These are phyloP conservation scores for Ethmia dodecea DNA, from an alignment of 2,888 invertebrate species.

Conservation along the genomic window DNA sequence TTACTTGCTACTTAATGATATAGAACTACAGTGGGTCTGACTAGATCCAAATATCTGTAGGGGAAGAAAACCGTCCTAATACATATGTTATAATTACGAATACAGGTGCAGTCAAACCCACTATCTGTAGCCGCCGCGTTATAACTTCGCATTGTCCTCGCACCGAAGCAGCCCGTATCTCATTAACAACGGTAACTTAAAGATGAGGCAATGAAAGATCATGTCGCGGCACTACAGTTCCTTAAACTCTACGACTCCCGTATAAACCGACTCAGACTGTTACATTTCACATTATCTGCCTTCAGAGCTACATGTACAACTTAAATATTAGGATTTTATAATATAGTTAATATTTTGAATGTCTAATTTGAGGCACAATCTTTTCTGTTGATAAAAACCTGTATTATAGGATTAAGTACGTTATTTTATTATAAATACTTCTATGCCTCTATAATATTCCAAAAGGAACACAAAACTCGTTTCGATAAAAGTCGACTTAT, in stretches of 20 bases:
- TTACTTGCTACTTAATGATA: conserved; percentile 20
- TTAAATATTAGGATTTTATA: too few relatives aligned
- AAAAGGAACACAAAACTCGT: not conserved
- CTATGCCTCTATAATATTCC: not conserved
- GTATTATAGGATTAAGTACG: too few relatives aligned
- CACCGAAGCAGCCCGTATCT: too few relatives aligned
- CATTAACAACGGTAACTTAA: too few relatives aligned
- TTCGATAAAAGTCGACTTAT: conserved; percentile 7
- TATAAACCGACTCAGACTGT: conserved; percentile 4
- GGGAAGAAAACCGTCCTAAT: too few relatives aligned
- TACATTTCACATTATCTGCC: not conserved
- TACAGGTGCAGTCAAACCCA: too few relatives aligned
- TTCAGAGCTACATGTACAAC: not conserved
- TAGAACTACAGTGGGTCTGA: not conserved
- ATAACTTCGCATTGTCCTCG: too few relatives aligned
- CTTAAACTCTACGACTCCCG: not conserved
- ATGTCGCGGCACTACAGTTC: not conserved
- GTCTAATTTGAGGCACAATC: conserved; percentile 24
- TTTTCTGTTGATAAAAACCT: conserved; percentile 13
- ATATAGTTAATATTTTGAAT: too few relatives aligned
- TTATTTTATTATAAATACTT: not conserved
- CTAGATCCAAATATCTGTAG: too few relatives aligned
- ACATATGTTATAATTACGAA: too few relatives aligned
- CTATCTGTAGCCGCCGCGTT: too few relatives aligned
- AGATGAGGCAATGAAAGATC: too few relatives aligned